A percentile compares a stretch with the other conserved stretches of the same genome.
Evolutionary conservation across 2,888 invertebrate genomes (phyloP).

Genomic region (Acleris cristana): DNA sequence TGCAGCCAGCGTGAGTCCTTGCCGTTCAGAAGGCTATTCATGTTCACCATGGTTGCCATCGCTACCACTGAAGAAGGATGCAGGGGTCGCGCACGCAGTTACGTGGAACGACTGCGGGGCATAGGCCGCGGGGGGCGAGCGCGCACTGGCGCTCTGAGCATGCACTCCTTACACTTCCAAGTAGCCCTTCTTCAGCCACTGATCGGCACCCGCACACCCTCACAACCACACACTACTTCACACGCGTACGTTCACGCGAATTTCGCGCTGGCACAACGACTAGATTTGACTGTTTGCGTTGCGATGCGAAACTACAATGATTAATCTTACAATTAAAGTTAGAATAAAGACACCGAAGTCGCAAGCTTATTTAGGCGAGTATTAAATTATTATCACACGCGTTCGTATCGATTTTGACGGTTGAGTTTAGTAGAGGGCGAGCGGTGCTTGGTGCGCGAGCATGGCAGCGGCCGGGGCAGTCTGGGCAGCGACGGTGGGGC

Average conservation of each 20-base stretch:
- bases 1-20: constrained; percentile 99
- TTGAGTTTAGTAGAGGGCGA: constrained; percentile 82
- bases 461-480: constrained; percentile 76
- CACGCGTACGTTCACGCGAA: constrained; percentile 63
- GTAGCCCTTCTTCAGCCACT: constrained; percentile 53
- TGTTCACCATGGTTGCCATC: constrained; percentile 96
- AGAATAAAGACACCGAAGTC: constrained; percentile 82
- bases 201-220: constrained; percentile 59
- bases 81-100: constrained; percentile 70
- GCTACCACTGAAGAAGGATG: constrained; percentile 68
- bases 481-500: constrained; percentile 78
- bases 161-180: constrained; percentile 66
- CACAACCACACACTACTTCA: constrained; percentile 70
- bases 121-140: constrained; percentile 76
- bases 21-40: constrained; percentile 98
- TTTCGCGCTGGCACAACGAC: constrained; percentile 45
- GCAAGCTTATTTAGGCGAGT: constrained; percentile 82
- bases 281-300: constrained; percentile 31
- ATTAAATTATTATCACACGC: constrained; percentile 82
- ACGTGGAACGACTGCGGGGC: constrained; percentile 79
- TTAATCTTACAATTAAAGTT: constrained; percentile 78
- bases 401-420: constrained; percentile 81
- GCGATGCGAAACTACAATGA: constrained; percentile 63
- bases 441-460: constrained; percentile 81
- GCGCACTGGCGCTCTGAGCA: constrained; percentile 75